Percentiles rank a stretch among this genome's conserved stretches.
These are phyloP conservation scores for Drosophila mayaguana DNA, from an alignment of 2,888 invertebrate species.

Conservation along the genomic window DNA sequence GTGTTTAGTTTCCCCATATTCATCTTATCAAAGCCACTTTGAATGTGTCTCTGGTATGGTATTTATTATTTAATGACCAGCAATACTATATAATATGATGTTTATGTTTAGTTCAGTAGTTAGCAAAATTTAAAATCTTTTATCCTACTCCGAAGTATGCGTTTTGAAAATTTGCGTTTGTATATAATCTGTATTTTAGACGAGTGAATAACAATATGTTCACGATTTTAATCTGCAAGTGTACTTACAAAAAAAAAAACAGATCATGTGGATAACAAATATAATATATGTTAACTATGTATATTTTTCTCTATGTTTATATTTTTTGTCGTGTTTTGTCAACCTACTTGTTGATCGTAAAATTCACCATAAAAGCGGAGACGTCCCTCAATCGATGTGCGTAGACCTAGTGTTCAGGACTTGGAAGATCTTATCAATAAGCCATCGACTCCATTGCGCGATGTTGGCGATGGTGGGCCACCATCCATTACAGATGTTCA, in stretches of 20 bases:
- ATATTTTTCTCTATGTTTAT: constrained; percentile 11
- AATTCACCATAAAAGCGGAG: constrained; percentile 87
- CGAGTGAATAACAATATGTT: constrained; percentile 19
- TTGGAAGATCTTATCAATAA: constrained; percentile 96
- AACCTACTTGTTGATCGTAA: constrained; percentile 16
- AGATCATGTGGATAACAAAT: not conserved
- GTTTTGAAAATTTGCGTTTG: constrained; percentile 35
- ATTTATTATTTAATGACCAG: constrained; percentile 11
- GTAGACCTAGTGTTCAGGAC: constrained; percentile 95
- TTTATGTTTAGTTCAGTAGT: constrained; percentile 41
- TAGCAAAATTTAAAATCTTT: constrained; percentile 20
- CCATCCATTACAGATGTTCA: constrained; percentile 96
- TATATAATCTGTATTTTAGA: constrained; percentile 37
- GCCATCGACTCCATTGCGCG: constrained; percentile 94
- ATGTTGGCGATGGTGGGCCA: constrained; percentile 92
- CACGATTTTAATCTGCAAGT: constrained; percentile 19
- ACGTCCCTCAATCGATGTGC: constrained; percentile 95
- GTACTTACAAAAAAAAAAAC: constrained; percentile 3
- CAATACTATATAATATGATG: constrained; percentile 16
- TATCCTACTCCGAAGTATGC: constrained; percentile 24
- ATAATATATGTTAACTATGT: constrained; percentile 2
- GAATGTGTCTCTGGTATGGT: constrained; percentile 8
- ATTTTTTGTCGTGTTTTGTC: constrained; percentile 10
- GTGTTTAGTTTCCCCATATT: constrained; percentile 11
- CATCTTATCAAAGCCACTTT: constrained; percentile 11